These are phyloP conservation scores for Drosophila koepferae DNA, from an alignment of 2,888 invertebrate species.

Conservation along the genomic window DNA sequence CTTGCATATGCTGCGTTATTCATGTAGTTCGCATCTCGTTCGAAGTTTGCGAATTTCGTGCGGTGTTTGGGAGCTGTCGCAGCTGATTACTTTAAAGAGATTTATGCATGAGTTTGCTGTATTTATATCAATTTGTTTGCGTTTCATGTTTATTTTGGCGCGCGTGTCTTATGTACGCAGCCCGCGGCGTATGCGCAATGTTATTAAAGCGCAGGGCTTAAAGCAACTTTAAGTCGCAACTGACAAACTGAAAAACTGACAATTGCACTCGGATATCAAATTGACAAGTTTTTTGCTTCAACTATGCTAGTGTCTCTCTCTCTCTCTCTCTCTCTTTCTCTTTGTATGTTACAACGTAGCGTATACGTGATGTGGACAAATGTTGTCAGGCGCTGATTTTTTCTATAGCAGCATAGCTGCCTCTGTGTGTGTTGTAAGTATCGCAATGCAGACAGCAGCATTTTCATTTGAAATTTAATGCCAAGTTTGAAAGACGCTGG, in stretches of 20 bases:
- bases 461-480: conserved; percentile 81
- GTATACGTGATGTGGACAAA: conserved; percentile 78
- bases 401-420: conserved; percentile 4
- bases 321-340: conserved; percentile 29
- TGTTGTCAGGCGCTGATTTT: conserved; percentile 67
- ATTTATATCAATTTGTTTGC: conserved; percentile 25
- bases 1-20: conserved; percentile 56
- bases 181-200: conserved; percentile 50
- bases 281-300: conserved; percentile 61
- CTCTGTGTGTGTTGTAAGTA: conserved; percentile 31
- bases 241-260: conserved; percentile 7
- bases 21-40: conserved; percentile 41
- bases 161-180: background rate
- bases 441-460: conserved; percentile 78
- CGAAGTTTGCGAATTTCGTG: conserved; percentile 19
- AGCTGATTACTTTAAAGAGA: conserved; percentile 60
- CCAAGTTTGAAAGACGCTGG: conserved; percentile 72
- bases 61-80: conserved; percentile 15
- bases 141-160: conserved; percentile 50
- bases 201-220: conserved; percentile 37
- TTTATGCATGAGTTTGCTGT: conserved; percentile 57
- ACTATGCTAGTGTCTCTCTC: conserved; percentile 18
- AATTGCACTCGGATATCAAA: conserved; percentile 45
- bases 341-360: conserved; percentile 52
- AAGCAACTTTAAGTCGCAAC: conserved; percentile 40